Evolutionary conservation across 2,113 vertebrate genomes (phyloP), one percentile per base, ranked within the genome.

Genomic region (Nibea coibor): DNA sequence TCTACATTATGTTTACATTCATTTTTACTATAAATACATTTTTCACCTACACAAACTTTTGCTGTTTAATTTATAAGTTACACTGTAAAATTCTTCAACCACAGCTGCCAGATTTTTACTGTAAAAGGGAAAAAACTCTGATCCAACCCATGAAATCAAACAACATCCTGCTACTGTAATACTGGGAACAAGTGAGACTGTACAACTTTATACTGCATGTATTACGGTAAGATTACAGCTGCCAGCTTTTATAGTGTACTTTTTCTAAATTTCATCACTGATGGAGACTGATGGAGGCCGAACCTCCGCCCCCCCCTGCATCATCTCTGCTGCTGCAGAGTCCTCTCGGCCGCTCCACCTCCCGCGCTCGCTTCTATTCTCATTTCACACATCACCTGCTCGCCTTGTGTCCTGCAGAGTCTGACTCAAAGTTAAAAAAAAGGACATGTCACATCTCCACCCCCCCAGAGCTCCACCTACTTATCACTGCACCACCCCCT

Each of bases 271-370:
- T 59, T 16, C 26, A 10, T 0, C 58, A 20, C 3, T 63, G 64
- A 20, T 3, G 53, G 35, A 35, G 35, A 1, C 66, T 74, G 64
- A 9, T 63, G 74, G 72, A 68, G 79, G 51, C 9, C 59, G 43
- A 83, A 67, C 59, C 80, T 71, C 48, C 26, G 54, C 48, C 71
- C 35, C 7, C 8, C 16, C 11, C 73, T 81, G 88, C 83, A 82
- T 78, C 80, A 81, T 69, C 81, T 69, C 26, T 78, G 61, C 65
- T 88, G 78, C 87, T 80, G 82, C 89, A 85, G 58, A 57, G 64
- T 54, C 76, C 47, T 24, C 54, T 43, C 72, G 4, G 20, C 61
- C 57, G 24, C 72, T 62, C 42, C 17, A 66, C 0, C 81, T n/a
- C 50, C 51, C 57, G 11, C 59, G 50, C 59, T 56, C 76, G 35